Evolutionary conservation across 2,113 vertebrate genomes (phyloP), one percentile per base, ranked within the genome.

Genomic region (Glareola pratincola): DNA sequence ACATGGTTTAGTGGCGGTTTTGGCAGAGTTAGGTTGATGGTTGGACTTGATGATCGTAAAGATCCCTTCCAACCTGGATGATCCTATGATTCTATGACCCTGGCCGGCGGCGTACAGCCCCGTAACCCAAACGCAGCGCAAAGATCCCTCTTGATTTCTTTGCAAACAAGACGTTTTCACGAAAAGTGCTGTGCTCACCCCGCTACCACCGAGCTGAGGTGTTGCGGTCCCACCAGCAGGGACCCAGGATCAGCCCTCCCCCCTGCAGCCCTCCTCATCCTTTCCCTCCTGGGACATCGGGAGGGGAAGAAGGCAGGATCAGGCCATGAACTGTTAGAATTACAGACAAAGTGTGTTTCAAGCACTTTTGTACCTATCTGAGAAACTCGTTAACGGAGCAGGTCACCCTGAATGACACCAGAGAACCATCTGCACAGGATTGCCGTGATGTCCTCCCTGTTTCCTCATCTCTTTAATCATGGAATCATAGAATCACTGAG

Each of bases 361-460:
- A 90, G 92, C 53, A 85, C 53, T 94, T 97, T 85, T 90, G 59
- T 90, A 92, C 79, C 83, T 81, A 48, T 64, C 24, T 73, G 68
- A 88, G 95, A 96, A 97, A 88, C n/a, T n/a, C n/a, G 24, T 86
- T 93, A 94, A 92, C 88, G 78, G 81, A 92, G 97, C 82, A 92
- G 69, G 85, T 97, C 89, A 87, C 81, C 60, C 86, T 24, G 50
- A 81, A 91, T 95, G 81, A 92, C 88, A 93, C 81, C 87, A 81
- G 90, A 92, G 64, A 32, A 53, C 88, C 86, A 56, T 53, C 96
- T 45, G 92, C 86, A 88, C 76, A 68, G 89, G 76, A 93, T 64
- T 97, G 91, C 63, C 34, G 67, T 4, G 1, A 62, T 2, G 0
- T 82, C 82, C 72, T 96, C 94, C 29, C 5, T 56, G 78, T 86